phyloP scores from a whole-genome alignment of 2,113 vertebrate genomes.

The Cavia aperea region DNA sequence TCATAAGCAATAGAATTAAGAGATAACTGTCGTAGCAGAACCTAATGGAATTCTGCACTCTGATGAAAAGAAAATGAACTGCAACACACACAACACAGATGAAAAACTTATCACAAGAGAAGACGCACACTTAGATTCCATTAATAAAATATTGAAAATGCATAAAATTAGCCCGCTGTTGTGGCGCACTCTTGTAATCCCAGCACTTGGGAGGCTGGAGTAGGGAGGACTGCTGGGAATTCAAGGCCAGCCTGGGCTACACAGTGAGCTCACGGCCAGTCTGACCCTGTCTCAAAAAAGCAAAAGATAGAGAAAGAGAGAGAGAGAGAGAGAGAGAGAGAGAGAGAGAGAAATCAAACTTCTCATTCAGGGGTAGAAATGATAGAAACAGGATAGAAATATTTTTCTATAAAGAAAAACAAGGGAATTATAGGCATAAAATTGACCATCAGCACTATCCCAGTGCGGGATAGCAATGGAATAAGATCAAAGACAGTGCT shows the following conservation, averaged over 20 bases:
- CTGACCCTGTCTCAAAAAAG: neutral
- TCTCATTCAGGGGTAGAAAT: neutral
- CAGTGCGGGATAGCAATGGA: neutral
- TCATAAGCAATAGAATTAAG: neutral
- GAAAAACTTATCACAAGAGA: neutral
- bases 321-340: too few species aligned
- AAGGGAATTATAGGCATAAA: neutral
- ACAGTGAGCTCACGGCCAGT: neutral
- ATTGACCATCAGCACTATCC: neutral
- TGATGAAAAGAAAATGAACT: neutral
- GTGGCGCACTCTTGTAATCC: neutral
- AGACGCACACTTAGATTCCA: neutral
- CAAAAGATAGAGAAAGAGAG: too few species aligned
- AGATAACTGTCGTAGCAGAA: neutral
- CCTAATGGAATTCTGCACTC: neutral
- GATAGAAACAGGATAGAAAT: neutral
- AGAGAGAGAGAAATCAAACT: neutral
- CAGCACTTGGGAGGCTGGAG: neutral
- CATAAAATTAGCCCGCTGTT: neutral
- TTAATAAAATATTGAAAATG: conserved; percentile 21
- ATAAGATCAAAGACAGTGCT: neutral
- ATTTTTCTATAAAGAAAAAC: neutral
- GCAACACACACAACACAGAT: neutral
- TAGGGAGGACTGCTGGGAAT: neutral
- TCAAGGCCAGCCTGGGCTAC: neutral